Conservation (phyloP, 2,113 vertebrate genomes). For the Gopherus evgoodei region DNA sequence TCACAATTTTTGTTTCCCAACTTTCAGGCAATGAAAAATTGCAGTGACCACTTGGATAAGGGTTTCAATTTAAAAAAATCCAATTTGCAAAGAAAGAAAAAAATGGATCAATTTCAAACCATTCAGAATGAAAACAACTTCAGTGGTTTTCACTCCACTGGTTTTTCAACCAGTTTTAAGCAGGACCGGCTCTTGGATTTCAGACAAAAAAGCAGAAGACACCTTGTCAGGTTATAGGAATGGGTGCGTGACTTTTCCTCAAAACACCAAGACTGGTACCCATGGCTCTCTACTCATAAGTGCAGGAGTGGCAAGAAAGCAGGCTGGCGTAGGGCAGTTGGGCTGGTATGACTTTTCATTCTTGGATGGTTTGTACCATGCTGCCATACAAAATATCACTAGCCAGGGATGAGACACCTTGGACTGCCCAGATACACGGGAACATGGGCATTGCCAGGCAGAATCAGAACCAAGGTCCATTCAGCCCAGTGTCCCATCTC, state of each 20-base stretch:
- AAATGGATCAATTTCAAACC: neutral
- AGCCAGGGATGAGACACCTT: neutral
- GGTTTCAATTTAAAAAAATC: neutral
- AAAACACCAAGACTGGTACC: neutral
- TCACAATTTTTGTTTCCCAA: neutral
- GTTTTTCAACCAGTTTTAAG: neutral
- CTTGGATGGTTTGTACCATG: neutral
- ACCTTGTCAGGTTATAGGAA: neutral
- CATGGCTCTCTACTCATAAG: neutral
- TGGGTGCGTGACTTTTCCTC: neutral
- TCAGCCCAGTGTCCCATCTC: neutral
- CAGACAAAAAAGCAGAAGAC: neutral
- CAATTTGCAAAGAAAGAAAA: neutral
- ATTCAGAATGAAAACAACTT: neutral
- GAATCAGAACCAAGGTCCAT: neutral
- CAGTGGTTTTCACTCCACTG: neutral
- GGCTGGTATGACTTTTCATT: neutral
- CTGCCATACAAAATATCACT: neutral
- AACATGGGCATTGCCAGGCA: neutral
- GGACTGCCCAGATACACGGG: neutral
- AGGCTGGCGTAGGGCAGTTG: neutral
- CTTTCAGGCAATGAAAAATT: neutral
- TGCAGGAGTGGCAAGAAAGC: neutral
- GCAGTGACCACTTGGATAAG: neutral
- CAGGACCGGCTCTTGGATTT: neutral